These are phyloP conservation scores for Thamnophis sirtalis DNA, from an alignment of 2,113 vertebrate genomes.

Conservation along the genomic window DNA sequence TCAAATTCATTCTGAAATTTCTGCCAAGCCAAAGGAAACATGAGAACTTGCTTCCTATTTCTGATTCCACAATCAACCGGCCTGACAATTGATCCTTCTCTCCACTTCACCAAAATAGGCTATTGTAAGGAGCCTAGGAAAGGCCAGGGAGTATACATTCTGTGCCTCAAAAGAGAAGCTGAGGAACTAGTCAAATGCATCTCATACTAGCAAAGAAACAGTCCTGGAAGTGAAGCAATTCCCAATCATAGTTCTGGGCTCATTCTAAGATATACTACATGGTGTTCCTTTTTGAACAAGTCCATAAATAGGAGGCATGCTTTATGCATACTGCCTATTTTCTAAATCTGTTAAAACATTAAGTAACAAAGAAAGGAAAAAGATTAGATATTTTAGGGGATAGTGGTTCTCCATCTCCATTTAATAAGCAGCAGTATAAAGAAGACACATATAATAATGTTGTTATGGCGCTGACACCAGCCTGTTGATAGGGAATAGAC, in stretches of 20 bases:
- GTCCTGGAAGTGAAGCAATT: not conserved
- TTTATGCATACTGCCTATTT: not conserved
- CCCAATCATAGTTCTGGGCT: not conserved
- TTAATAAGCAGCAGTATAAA: not conserved
- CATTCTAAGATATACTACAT: not conserved
- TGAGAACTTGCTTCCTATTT: not conserved
- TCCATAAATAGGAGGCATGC: not conserved
- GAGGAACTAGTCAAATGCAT: not conserved
- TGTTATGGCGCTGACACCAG: not conserved
- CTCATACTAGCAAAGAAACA: not conserved
- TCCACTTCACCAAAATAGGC: not conserved
- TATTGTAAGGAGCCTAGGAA: not conserved
- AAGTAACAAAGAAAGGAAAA: not conserved
- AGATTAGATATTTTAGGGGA: not conserved
- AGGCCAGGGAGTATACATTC: not conserved
- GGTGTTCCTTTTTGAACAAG: not conserved
- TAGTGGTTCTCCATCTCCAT: not conserved
- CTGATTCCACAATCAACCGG: not conserved
- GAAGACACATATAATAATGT: not conserved
- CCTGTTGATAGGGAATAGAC: not conserved
- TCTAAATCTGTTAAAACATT: not conserved
- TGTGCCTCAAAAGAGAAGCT: not conserved
- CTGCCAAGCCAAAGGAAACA: not conserved
- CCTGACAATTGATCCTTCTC: not conserved
- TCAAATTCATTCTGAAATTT: too few relatives aligned